Conservation (phyloP, 2,797 vertebrate species). For the Epinephelus coioides region DNA sequence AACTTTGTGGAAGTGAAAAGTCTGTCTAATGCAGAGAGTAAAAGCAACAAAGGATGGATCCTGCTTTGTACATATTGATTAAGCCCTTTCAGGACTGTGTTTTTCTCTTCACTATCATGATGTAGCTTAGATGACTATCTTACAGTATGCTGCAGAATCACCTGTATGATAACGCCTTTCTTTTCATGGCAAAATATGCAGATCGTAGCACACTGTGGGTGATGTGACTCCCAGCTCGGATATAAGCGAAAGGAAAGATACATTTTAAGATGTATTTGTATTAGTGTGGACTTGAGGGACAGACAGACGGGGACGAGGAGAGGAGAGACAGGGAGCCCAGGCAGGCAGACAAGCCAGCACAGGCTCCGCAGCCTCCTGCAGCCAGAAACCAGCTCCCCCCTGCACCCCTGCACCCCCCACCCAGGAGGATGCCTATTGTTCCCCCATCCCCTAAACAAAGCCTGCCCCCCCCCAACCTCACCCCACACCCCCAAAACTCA, state of each 20-base stretch:
- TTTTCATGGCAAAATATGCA: neutral
- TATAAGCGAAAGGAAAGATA: too few species aligned
- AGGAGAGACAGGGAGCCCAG: conserved; percentile 15
- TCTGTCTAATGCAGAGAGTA: neutral
- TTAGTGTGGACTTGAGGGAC: conserved; percentile 8
- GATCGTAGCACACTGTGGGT: neutral
- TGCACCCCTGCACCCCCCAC: conserved; percentile 65
- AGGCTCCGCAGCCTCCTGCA: conserved; percentile 70
- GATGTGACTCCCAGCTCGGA: neutral
- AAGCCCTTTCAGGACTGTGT: neutral
- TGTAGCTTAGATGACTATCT: neutral
- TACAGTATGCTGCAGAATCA: neutral
- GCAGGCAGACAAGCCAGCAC: conserved; percentile 69
- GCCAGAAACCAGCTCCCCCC: conserved; percentile 56
- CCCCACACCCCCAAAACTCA: conserved; percentile 23
- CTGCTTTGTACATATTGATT: neutral
- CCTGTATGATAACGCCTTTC: neutral
- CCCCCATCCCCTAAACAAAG: conserved; percentile 81
- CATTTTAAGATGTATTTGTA: neutral
- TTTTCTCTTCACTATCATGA: neutral
- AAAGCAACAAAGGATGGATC: neutral
- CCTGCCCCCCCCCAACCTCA: conserved; percentile 57
- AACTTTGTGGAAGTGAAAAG: neutral
- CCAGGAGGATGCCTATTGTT: conserved; percentile 84
- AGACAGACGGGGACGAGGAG: neutral